Evolutionary conservation across 1,140 invertebrate species (phyloP).

Genomic region (Conopomorpha cramerella): DNA sequence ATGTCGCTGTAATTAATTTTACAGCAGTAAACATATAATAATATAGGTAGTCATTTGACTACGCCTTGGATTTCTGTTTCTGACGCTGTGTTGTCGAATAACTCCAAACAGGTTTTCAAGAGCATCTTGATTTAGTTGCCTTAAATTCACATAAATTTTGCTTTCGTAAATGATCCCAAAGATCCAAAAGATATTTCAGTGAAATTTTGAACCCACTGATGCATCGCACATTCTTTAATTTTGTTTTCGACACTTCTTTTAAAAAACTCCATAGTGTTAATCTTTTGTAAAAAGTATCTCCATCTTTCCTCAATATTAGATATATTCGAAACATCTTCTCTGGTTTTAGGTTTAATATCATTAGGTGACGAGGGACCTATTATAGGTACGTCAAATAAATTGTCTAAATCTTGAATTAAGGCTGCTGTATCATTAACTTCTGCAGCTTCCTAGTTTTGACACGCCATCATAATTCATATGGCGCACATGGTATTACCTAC

Average conservation of each 20-base stretch:
- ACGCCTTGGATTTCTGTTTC: background rate
- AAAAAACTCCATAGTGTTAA: conserved; percentile 4
- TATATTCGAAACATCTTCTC: conserved; percentile 10
- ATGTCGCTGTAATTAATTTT: background rate
- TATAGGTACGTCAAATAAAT: conserved; percentile 11
- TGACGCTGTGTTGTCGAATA: background rate
- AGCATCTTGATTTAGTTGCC: background rate
- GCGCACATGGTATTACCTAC: background rate
- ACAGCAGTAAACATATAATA: no score
- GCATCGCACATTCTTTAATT: conserved; percentile 8
- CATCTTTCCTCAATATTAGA: conserved; percentile 4
- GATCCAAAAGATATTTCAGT: conserved; percentile 6
- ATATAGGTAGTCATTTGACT: no score
- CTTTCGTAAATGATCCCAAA: conserved; percentile 6
- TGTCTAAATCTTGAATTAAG: conserved; percentile 7
- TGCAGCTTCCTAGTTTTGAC: conserved; percentile 1
- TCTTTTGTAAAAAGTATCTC: conserved; percentile 4
- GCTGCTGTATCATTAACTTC: conserved; percentile 10
- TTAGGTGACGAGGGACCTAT: conserved; percentile 7
- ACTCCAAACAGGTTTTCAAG: background rate
- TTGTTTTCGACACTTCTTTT: conserved; percentile 3
- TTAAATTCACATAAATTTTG: conserved; percentile 1
- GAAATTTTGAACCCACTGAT: conserved; percentile 8
- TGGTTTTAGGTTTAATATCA: conserved; percentile 7
- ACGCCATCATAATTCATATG: background rate